Base-by-base conservation (phyloP, 2,113 vertebrate species). In the Platanista minor region DNA sequence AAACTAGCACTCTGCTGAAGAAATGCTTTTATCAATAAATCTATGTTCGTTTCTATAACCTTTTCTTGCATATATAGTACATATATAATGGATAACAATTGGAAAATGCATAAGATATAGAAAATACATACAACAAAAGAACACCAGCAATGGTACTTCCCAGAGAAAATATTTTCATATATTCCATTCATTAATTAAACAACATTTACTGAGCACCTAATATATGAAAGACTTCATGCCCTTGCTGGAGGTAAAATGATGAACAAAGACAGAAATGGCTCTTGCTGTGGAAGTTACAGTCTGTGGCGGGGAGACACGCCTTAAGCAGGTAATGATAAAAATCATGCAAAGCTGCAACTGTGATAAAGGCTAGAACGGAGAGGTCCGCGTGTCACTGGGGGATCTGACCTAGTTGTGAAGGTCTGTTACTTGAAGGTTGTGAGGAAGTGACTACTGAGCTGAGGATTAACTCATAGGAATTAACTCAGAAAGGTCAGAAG, bases 101-200 rank as follows among this genome's bases (percentile, higher is more conserved):
- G 90, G 61, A 94, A 92, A 92, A 71, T 33, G 33, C 13, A 46
- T 43, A 41, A 80, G 62, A 72, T 39, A 82, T 36, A 69, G 80
- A 67, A 85, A 67, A 67, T n/a, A 62, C 13, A 4, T 8, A 49
- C 8, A 78, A 39, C 17, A 46, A 57, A 41, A 57, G 10, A 59
- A 17, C 8, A 54, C 23, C 49, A 31, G 57, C 27, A 74, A 78
- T 27, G n/a, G 39, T 59, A 91, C 18, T 54, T 29, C 39, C 54
- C 78, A 33, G 39, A 94, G 31, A 46, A 20, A 84, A 27, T 59
- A 66, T 46, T 82, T 74, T 83, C 49, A 33, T 10, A n/a, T 74
- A 86, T 54, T 62, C 27, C 61, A 59, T 41, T 62, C n/a, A 67
- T 31, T 41, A 41, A 57, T 66, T 64, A 72, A 83, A 77, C 25